Percentiles rank a stretch among this genome's conserved stretches.
These are phyloP conservation scores for Drosophila bifasciata DNA, from an alignment of 1,140 invertebrate genomes.

Conservation along the genomic window DNA sequence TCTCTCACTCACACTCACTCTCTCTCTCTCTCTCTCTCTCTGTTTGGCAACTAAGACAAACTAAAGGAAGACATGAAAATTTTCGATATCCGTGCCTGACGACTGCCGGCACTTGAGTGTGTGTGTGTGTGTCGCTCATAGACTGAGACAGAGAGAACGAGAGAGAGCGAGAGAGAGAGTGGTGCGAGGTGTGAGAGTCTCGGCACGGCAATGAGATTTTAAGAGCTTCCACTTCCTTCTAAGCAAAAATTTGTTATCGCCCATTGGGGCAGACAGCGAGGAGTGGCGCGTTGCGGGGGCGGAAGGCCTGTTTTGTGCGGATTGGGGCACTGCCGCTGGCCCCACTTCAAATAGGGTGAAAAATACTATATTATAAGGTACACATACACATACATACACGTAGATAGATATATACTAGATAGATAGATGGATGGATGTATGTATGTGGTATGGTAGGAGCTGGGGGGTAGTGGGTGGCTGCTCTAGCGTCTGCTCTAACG, in stretches of 20 bases:
- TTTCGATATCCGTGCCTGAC: constrained; percentile 81
- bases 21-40: too few species aligned
- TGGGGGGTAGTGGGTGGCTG: neutral
- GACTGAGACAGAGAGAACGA: neutral
- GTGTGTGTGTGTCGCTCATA: constrained; percentile 14
- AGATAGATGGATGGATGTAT: constrained; percentile 5
- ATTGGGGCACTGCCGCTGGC: constrained; percentile 1
- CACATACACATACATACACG: constrained; percentile 8
- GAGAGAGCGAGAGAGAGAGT: neutral
- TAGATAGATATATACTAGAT: constrained; percentile 16
- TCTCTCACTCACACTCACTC: too few species aligned
- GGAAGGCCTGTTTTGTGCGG: neutral
- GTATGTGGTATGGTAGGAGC: constrained; percentile 27
- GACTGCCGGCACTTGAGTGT: constrained; percentile 45
- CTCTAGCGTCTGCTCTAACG: constrained; percentile 10
- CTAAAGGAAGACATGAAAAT: constrained; percentile 83
- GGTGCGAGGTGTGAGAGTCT: constrained; percentile 5
- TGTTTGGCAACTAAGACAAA: constrained; percentile 67
- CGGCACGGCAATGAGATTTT: constrained; percentile 72
- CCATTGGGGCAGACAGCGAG: constrained; percentile 55
- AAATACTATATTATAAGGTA: constrained; percentile 46
- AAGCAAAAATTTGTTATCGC: constrained; percentile 79
- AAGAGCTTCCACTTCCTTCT: constrained; percentile 78
- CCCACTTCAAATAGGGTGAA: constrained; percentile 23
- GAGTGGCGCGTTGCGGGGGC: neutral